Conservation (phyloP, 1,140 invertebrate species). For the Lepidurus couesii region DNA sequence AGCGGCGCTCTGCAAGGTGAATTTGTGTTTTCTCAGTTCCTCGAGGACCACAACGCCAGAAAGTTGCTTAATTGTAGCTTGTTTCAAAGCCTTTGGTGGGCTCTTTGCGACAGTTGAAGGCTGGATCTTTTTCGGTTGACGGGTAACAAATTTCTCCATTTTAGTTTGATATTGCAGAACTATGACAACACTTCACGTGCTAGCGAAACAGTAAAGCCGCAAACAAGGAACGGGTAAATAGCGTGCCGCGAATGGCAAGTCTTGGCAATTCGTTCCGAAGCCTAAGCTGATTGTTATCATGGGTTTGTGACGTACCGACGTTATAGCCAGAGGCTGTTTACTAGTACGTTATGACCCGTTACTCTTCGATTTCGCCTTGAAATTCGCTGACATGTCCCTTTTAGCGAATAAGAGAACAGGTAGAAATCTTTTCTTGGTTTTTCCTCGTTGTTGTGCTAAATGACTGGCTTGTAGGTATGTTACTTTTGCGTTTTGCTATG, state of each 20-base stretch:
- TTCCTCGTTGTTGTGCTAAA: background rate
- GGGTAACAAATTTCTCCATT: background rate
- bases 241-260: too few relatives aligned
- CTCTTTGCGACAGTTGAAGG: background rate
- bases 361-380: too few relatives aligned
- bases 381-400: background rate
- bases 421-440: background rate
- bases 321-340: too few relatives aligned
- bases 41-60: background rate
- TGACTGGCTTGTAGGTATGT: constrained; percentile 4
- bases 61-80: constrained; percentile 5
- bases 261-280: too few relatives aligned
- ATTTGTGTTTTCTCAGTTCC: background rate
- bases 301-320: too few relatives aligned
- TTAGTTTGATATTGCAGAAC: background rate
- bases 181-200: background rate
- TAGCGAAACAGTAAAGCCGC: too few relatives aligned
- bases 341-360: too few relatives aligned
- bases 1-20: background rate
- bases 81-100: background rate
- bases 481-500: constrained; percentile 19
- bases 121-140: background rate
- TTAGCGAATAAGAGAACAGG: constrained; percentile 10
- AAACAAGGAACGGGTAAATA: too few relatives aligned
- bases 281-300: too few relatives aligned